Base-by-base conservation (phyloP, 2,113 vertebrate species). In the Acrocephalus arundinaceus region DNA sequence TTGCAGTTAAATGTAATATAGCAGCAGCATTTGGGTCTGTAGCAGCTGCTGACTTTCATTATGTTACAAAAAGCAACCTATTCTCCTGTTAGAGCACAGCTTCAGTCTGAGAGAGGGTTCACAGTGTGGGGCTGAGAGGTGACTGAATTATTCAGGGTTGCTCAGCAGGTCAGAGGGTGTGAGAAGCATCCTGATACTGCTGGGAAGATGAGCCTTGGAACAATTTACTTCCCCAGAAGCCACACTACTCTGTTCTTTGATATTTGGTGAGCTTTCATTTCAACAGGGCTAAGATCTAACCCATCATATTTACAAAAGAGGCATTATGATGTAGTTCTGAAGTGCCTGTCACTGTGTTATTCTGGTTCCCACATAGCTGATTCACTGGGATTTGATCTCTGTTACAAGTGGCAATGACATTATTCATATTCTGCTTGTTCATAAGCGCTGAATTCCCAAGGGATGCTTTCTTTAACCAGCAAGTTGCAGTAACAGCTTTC, bases 361-460 rank as follows among this genome's bases (percentile, higher is more conserved):
- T 90, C 86, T 79, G 51, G 33, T 86, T 94, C 57, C 75, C 43
- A 37, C 35, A 8, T 21, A 39, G 63, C 0, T 84, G 65, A 85
- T 93, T 93, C 73, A 81, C 27, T 77, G 80, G 25, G 19, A 78
- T 89, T 87, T 92, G 65, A 67, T 63, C 76, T 89, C 93, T 91
- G 11, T 67, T 71, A 71, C 10, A 14, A 68, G 20, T 28, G 49
- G 51, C 77, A 85, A 30, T 2, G 37, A 51, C 31, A 54, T 81
- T 87, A 65, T 80, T 93, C 62, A 62, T 78, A 37, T 54, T 49
- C 68, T 31, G 16, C 48, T 81, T 89, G 33, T 78, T 90, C 0
- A 0, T 48, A 67, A 66, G 30, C 2, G 16, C 49, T 87, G 16
- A 85, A 83, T 90, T 90, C 54, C 54, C n/a, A 57, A 70, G 51